phyloP scores from a whole-genome alignment of 2,797 vertebrate genomes.

The Sphaeramia orbicularis region DNA sequence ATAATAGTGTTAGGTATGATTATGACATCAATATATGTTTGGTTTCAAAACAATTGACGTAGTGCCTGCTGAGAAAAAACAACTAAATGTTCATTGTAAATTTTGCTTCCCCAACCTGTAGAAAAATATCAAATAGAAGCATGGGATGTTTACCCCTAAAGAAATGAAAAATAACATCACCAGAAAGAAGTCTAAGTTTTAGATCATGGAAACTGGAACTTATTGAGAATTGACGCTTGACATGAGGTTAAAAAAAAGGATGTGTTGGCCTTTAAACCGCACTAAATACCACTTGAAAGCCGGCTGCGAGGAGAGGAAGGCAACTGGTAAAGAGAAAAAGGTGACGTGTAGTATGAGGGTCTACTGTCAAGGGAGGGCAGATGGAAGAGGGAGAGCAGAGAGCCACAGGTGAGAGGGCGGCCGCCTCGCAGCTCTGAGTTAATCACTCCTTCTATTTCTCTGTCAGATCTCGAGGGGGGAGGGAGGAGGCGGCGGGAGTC shows the following conservation, averaged over 20 bases:
- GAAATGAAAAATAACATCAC: slow-evolving; percentile 13
- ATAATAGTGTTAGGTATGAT: no score
- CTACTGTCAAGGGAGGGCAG: slow-evolving; percentile 51
- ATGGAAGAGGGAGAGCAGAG: slow-evolving; percentile 45
- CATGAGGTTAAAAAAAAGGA: neutral
- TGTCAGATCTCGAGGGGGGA: slow-evolving; percentile 58
- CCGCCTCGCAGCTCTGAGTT: slow-evolving; percentile 66
- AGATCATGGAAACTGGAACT: slow-evolving; percentile 4
- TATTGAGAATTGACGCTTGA: slow-evolving; percentile 13
- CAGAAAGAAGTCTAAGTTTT: neutral
- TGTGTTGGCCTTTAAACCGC: slow-evolving; percentile 4
- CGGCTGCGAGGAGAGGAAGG: slow-evolving; percentile 3
- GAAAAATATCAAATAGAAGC: no score
- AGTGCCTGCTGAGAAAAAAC: no score
- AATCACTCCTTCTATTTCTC: slow-evolving; percentile 76
- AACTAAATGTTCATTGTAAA: no score
- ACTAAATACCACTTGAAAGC: slow-evolving; percentile 11
- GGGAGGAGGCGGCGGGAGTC: slow-evolving; percentile 18
- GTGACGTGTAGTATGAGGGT: slow-evolving; percentile 34
- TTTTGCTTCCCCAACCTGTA: no score
- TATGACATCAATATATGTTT: no score
- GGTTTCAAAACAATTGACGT: no score
- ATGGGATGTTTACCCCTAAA: slow-evolving; percentile 24
- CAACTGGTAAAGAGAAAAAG: slow-evolving; percentile 15
- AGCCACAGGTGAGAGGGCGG: slow-evolving; percentile 77